Evolutionary conservation across 2,888 invertebrate species (phyloP), one percentile per base, ranked within the genome.

Genomic region (Limnephilus rhombicus): DNA sequence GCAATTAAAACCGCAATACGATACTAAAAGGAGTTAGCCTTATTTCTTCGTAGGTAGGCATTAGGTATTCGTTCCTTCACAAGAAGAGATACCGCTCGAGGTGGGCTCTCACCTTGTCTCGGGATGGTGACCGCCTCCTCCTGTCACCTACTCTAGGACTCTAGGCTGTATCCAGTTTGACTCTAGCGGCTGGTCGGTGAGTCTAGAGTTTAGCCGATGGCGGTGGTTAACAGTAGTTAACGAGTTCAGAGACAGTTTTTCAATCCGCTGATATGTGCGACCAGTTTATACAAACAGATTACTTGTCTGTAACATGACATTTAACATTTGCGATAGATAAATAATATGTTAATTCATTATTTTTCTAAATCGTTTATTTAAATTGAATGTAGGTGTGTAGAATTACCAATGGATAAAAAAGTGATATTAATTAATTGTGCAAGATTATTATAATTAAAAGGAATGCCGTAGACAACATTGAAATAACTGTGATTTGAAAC

Each of bases 191-290:
- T 41, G 18, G 5, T 24, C 7, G 18, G 18, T 5, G 45, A 45
- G 45, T 45, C 11, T 12, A 45, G 45, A 45, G 45, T 24, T 15
- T 24, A 68, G 68, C 68, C 68, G 68, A 45, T 45, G 45, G 45
- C 45, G 5, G 24, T 18, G 83, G 5, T 5, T 83, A 83, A 83
- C 34, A 83, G 83, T 34, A 83, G 12, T 45, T 12, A 37, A 83
- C 83, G 37, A 83, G 83, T 83, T 83, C 83, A 31, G 15, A 83
- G 83, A 31, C 83, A 83, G 83, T 83, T 83, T 82, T 83, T 83
- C 83, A 37, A 83, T 31, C 34, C 15, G 18, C 68, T 18, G 18
- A 24, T 68, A 68, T 68, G 68, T 68, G 68, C 18, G 18, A 68
- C 18, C 24, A 68, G 68, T 68, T 24, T 68, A 24, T 68, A 24